Conservation (phyloP, 1,140 invertebrate species). For the Sminthurides bifidus region DNA sequence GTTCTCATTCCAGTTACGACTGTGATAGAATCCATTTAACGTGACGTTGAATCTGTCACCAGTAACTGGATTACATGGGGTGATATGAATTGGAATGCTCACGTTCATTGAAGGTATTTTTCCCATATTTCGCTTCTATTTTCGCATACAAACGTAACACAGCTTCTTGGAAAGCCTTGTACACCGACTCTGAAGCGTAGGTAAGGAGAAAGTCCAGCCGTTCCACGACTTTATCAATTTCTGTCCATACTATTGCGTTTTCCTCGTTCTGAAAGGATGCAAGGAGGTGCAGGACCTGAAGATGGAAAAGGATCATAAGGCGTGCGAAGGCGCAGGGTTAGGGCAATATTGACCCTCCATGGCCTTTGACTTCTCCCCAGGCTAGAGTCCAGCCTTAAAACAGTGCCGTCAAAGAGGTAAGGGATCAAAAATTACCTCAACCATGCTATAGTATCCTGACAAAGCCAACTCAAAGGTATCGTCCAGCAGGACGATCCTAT, state of each 20-base stretch:
- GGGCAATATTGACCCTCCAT: background rate
- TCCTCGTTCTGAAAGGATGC: background rate
- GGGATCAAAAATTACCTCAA: conserved; percentile 5
- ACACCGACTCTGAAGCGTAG: background rate
- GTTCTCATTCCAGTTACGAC: no score
- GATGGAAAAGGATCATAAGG: background rate
- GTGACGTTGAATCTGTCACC: no score
- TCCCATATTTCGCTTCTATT: background rate
- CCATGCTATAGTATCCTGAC: background rate
- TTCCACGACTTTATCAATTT: background rate
- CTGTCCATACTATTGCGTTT: background rate
- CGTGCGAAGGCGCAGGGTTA: background rate
- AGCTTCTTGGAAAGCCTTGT: background rate
- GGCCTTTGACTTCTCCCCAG: background rate
- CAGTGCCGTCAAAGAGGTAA: no score
- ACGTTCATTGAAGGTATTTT: background rate
- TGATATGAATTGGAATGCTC: background rate
- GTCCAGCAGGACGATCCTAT: background rate
- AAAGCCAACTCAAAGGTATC: background rate
- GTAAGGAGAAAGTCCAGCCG: background rate
- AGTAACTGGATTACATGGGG: no score
- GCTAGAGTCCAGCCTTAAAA: no score
- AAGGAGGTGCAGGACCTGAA: background rate
- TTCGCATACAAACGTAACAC: background rate
- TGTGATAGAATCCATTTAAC: no score